phyloP scores from a whole-genome alignment of 2,113 vertebrate species.

The Sturnira hondurensis region DNA sequence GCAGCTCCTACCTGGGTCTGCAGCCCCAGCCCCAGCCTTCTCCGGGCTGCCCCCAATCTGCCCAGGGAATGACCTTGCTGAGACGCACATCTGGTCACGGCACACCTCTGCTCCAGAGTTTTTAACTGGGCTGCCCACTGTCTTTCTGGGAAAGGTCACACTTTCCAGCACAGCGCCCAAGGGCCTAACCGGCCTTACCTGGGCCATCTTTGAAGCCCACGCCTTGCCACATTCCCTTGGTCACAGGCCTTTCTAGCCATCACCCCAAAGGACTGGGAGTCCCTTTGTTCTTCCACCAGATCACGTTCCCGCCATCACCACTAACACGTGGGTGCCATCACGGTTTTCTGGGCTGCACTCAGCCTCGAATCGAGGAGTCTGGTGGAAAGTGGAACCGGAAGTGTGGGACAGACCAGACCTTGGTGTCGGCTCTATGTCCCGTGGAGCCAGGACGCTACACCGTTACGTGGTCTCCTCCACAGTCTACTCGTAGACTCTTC shows the following conservation, averaged over 20 bases:
- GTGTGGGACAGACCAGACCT: neutral
- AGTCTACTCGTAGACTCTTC: neutral
- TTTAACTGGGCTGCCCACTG: accelerated
- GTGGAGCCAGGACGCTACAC: neutral
- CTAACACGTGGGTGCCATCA: neutral
- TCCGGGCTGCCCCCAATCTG: neutral
- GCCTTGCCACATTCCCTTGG: neutral
- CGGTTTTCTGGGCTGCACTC: neutral
- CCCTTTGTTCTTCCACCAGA: neutral
- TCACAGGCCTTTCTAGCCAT: neutral
- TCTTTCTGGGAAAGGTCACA: neutral
- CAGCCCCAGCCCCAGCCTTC: neutral
- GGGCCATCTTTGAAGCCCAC: neutral
- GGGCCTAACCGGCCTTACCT: neutral
- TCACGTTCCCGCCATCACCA: neutral
- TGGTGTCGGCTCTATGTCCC: neutral
- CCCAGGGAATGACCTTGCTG: neutral
- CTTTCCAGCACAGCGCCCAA: neutral
- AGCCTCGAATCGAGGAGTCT: neutral
- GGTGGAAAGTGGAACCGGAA: neutral
- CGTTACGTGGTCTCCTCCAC: neutral
- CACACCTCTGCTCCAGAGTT: neutral
- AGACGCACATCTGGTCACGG: accelerated
- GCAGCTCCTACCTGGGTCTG: neutral
- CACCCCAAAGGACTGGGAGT: neutral